Evolutionary conservation across 2,888 invertebrate species (phyloP).

Genomic region (Agelastica alni): DNA sequence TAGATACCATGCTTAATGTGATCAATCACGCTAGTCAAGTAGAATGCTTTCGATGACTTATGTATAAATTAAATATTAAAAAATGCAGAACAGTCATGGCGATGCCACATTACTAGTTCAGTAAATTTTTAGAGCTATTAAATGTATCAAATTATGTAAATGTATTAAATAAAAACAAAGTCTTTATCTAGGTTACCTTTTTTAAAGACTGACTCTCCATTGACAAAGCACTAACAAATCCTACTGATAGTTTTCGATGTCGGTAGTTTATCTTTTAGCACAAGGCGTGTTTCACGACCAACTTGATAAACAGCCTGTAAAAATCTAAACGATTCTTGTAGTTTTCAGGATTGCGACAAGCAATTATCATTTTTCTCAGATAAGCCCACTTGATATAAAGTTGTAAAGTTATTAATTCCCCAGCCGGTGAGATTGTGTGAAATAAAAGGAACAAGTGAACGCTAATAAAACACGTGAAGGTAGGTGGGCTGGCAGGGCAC

Average conservation of each 20-base stretch:
- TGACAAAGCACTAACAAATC: slow-evolving; percentile 14
- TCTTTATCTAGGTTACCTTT: no score
- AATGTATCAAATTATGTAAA: no score
- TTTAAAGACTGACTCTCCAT: slow-evolving; percentile 1
- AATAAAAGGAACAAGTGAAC: slow-evolving; percentile 49
- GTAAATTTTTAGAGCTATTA: no score
- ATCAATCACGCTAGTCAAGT: no score
- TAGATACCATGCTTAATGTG: no score
- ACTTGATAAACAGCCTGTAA: slow-evolving; percentile 24
- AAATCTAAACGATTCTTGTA: slow-evolving; percentile 30
- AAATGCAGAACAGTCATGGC: no score
- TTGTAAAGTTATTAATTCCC: slow-evolving; percentile 53
- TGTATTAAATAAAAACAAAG: no score
- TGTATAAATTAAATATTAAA: no score
- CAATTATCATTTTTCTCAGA: slow-evolving; percentile 31
- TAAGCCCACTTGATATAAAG: slow-evolving; percentile 46
- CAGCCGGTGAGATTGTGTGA: slow-evolving; percentile 50
- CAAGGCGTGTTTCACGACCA: slow-evolving; percentile 16
- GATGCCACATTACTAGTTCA: no score
- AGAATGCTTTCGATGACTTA: no score
- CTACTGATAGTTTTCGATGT: slow-evolving; percentile 11
- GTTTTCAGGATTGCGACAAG: slow-evolving; percentile 27
- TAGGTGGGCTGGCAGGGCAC: slow-evolving; percentile 54
- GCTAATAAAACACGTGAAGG: slow-evolving; percentile 54
- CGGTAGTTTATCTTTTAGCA: slow-evolving; percentile 14